Conservation (phyloP, 2,113 vertebrate species). For the Sigmodon hispidus region DNA sequence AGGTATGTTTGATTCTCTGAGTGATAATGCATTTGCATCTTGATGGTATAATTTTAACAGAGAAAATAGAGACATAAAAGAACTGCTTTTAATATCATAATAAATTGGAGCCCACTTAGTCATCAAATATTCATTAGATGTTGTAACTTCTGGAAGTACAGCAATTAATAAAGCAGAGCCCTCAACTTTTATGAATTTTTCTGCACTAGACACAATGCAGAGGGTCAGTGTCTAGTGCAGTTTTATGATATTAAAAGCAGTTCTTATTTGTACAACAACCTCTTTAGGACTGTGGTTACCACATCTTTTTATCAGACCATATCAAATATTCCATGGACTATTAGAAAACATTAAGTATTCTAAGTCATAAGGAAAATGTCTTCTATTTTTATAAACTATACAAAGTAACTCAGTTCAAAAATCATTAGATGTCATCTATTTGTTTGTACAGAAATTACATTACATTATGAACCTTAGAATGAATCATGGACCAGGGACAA, state of each 20-base stretch:
- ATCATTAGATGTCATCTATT: constrained; percentile 25
- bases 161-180: not conserved
- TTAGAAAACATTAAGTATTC: constrained; percentile 13
- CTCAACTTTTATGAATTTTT: not conserved
- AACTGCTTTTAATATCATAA: not conserved
- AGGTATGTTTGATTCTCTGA: not conserved
- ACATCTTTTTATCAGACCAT: not conserved
- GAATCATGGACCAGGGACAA: not conserved
- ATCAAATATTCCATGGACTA: not conserved
- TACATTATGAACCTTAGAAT: constrained; percentile 9
- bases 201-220: not conserved
- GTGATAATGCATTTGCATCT: not conserved
- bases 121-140: not conserved
- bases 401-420: not conserved
- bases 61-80: not conserved
- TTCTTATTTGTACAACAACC: not conserved
- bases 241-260: too few species aligned
- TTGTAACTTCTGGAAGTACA: not conserved
- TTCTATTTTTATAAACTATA: not conserved
- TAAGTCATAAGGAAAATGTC: not conserved
- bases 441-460: constrained; percentile 28
- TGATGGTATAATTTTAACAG: not conserved
- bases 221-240: not conserved
- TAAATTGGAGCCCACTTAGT: not conserved
- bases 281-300: constrained; percentile 14